phyloP scores from a whole-genome alignment of 2,113 vertebrate genomes.

The Triplophysa dalaica region DNA sequence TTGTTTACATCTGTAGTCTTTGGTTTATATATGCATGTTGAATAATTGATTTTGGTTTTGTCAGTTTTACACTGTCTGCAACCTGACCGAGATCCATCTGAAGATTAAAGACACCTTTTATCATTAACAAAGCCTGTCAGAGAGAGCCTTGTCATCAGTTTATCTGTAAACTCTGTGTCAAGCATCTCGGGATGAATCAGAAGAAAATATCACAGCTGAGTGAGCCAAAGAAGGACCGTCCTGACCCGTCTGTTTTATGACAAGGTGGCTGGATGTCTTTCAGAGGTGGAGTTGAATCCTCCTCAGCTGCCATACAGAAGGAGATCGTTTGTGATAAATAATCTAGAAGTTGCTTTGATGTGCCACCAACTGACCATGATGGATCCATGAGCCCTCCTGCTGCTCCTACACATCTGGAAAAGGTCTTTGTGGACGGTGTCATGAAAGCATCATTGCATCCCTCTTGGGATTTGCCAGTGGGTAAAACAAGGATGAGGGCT shows the following conservation, averaged over 20 bases:
- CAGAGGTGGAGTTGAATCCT: not conserved
- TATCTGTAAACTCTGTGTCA: not conserved
- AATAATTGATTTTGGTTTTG: slow-evolving; percentile 18
- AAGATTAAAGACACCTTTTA: slow-evolving; percentile 14
- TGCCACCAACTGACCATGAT: not conserved
- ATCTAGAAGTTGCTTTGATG: not conserved
- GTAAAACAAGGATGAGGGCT: not conserved
- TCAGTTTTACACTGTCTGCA: slow-evolving; percentile 21
- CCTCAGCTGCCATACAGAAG: not conserved
- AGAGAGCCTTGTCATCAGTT: not conserved
- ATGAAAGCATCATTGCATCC: not conserved
- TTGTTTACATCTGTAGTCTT: not conserved
- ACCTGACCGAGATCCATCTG: not conserved
- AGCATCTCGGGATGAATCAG: not conserved
- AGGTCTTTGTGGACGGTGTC: not conserved
- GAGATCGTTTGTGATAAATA: slow-evolving; percentile 21
- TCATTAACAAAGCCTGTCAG: slow-evolving; percentile 11
- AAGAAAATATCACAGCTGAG: not conserved
- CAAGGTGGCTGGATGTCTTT: not conserved
- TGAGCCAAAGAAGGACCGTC: not conserved
- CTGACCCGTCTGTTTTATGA: not conserved
- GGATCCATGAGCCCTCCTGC: not conserved
- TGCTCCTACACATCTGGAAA: not conserved
- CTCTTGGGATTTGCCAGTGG: slow-evolving; percentile 15
- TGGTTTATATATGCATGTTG: not conserved